phyloP scores from a whole-genome alignment of 1,140 invertebrate species.

The Chymomyza costata region DNA sequence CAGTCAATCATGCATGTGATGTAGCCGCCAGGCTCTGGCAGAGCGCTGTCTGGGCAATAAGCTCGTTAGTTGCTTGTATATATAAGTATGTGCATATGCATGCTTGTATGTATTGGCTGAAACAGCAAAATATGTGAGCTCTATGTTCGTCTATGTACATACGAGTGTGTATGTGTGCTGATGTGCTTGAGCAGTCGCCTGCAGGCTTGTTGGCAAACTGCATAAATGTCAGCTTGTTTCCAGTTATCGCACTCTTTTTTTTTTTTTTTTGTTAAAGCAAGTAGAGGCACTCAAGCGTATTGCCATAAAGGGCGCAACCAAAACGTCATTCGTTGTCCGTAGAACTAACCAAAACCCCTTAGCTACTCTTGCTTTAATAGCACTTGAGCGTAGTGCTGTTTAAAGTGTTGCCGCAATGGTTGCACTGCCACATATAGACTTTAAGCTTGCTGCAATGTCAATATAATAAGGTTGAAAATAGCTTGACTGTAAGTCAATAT shows the following conservation, averaged over 20 bases:
- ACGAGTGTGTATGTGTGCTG: constrained; percentile 30
- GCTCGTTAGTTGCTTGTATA: constrained; percentile 70
- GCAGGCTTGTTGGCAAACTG: constrained; percentile 65
- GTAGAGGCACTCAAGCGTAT: constrained; percentile 45
- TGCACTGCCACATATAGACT: too few relatives aligned
- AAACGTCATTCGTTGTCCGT: too few relatives aligned
- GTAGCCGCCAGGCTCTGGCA: constrained; percentile 65
- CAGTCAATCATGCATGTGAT: constrained; percentile 72
- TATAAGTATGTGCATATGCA: constrained; percentile 62
- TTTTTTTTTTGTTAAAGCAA: constrained; percentile 30
- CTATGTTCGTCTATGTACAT: too few relatives aligned
- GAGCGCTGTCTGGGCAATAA: constrained; percentile 71
- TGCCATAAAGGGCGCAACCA: constrained; percentile 35
- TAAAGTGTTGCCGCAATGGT: constrained; percentile 25
- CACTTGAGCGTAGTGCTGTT: too few relatives aligned
- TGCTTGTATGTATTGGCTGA: constrained; percentile 27
- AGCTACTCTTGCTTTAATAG: too few relatives aligned
- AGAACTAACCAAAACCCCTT: too few relatives aligned
- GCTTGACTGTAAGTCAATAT: constrained; percentile 44
- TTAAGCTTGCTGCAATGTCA: constrained; percentile 52
- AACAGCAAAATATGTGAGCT: constrained; percentile 45
- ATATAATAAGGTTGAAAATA: constrained; percentile 40
- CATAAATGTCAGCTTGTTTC: constrained; percentile 72
- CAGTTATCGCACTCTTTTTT: constrained; percentile 63
- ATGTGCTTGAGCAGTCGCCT: constrained; percentile 59